Base-by-base conservation (phyloP, 2,888 invertebrate species). In the Meteorus colon region DNA sequence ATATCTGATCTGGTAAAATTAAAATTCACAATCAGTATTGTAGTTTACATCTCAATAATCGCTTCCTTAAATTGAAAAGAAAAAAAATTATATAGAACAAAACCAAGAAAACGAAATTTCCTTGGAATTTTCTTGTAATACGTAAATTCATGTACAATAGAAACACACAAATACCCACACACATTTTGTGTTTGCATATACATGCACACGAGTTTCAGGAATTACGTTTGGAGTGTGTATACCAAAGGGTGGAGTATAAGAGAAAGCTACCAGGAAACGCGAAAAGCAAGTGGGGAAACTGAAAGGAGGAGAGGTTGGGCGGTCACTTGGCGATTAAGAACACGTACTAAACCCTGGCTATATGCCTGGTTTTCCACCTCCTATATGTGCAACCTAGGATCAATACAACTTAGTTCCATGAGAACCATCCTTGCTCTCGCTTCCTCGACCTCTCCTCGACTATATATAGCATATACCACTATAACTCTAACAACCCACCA, bases 291-390 rank as follows among this genome's bases (percentile, higher is more conserved):
- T 62, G 62, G 34, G 62, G 34, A 62, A 62, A 62, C 62, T 31
- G 82, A 84, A 82, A 82, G 83, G 80, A 78, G 80, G 81, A 82
- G 84, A 84, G 82, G 82, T 82, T 86, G 88, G 88, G 87, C 87
- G 88, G 89, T 88, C 89, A 89, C 89, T 89, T 89, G 89, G 88
- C 89, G 89, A 89, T 89, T 89, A 89, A 89, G 89, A 89, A 89
- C 89, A 89, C 89, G 89, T 89, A 89, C 87, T 87, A 87, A 55
- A 86, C 87, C 88, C 88, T 88, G 76, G 73, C 63, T 72, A 55
- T 55, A 55, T 55, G 88, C 87, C 87, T 86, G 88, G 86, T 88
- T 88, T 87, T 87, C 89, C 86, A 86, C 88, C 86, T 85, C 87
- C 76, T 76, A 66, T 67, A 37, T 55, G 72, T 86, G 84, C 86